Evolutionary conservation across 2,888 invertebrate genomes (phyloP).

Genomic region (Stegana nigrithorax): DNA sequence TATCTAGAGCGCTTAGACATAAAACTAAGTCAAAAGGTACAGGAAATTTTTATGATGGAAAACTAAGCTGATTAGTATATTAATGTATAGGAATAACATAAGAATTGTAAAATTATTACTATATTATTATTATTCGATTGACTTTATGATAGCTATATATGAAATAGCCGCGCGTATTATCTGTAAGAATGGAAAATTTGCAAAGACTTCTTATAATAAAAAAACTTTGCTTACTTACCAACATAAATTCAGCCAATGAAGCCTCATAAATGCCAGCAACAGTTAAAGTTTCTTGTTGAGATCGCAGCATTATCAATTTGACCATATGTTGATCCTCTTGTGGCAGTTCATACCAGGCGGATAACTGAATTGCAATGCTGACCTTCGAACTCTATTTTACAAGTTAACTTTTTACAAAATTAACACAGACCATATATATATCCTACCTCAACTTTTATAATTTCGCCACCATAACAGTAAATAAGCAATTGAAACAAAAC

Average conservation of each 20-base stretch:
- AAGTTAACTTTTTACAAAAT: no score
- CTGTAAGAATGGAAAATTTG: not conserved
- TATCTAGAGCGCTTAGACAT: no score
- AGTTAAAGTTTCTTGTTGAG: not conserved
- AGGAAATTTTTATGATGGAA: no score
- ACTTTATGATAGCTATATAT: not conserved
- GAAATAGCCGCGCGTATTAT: not conserved
- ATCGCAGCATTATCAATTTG: not conserved
- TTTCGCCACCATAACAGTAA: not conserved
- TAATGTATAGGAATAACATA: no score
- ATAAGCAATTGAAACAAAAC: not conserved
- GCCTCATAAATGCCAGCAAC: not conserved
- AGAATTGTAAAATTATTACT: no score
- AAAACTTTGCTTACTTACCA: not conserved
- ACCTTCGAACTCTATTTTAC: not conserved
- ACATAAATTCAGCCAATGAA: not conserved
- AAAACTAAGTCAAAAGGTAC: no score
- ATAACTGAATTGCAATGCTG: not conserved
- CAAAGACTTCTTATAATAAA: not conserved
- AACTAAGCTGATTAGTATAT: no score
- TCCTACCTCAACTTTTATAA: not conserved
- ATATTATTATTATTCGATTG: not conserved
- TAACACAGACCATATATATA: no score
- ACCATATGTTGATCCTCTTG: not conserved
- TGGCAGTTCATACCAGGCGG: not conserved